Evolutionary conservation across 2,797 vertebrate species (phyloP), one percentile per base, ranked within the genome.

Genomic region (Pangasius mekongensis): DNA sequence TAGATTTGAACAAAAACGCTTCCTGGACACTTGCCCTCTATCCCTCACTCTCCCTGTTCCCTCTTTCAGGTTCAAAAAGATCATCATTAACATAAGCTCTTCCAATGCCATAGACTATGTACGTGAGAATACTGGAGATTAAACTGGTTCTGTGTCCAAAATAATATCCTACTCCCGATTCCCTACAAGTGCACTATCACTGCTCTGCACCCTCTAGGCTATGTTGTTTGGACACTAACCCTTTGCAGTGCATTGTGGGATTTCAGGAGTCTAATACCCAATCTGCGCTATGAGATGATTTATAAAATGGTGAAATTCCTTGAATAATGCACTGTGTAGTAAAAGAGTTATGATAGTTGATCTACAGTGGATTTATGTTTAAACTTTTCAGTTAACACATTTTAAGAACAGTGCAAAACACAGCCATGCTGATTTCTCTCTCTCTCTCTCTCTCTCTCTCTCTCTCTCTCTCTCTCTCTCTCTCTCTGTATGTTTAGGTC

Each of bases 1-100:
- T 87, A 82, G 78, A 92, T 91, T 56, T 87, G 58, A 81, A 84
- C 9, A 43, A 86, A 89, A 5, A n/a, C n/a, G 58, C 87, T 93
- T 93, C 88, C 77, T 84, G 84, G 87, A 91, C 91, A 84, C 49
- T 69, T 16, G 77, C 22, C 71, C 52, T 86, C 60, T 64, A 39
- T 80, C 71, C 71, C 64, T 24, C 33, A 33, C 49, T 58, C 47
- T 62, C 62, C 9, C 54, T 66, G 9, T 66, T 86, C 52, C 62
- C 60, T 69, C 56, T 74, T 76, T 84, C 88, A 73, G 85, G 83
- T 87, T 60, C 91, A 92, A 85, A 91, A 93, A 92, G 78, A 91
- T 90, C 80, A 91, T 91, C 83, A 87, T 92, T 91, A 92, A 89
- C 89, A 56, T 92, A 91, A 93, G 86, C 91, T 92, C 82, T 86